phyloP scores from a whole-genome alignment of 2,888 invertebrate species.

The Agriotes lineatus region DNA sequence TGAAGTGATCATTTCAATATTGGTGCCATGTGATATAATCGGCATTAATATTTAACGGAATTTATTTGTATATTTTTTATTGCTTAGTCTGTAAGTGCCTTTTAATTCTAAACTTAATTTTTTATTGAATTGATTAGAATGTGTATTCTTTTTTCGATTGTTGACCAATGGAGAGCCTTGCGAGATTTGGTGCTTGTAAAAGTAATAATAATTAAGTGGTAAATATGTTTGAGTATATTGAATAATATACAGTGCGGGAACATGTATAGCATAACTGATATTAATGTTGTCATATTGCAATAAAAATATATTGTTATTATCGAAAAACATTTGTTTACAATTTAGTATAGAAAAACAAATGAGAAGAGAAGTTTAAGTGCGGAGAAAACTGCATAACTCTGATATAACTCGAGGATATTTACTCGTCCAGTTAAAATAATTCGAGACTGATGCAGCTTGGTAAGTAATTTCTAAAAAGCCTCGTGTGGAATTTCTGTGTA shows the following conservation, averaged over 20 bases:
- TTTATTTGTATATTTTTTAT: constrained; percentile 55
- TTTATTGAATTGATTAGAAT: constrained; percentile 47
- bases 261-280: constrained; percentile 50
- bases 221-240: constrained; percentile 40
- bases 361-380: too few species aligned
- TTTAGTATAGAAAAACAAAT: too few species aligned
- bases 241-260: constrained; percentile 47
- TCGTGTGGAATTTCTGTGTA: too few species aligned
- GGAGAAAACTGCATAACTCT: too few species aligned
- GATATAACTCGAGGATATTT: too few species aligned
- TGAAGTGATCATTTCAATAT: constrained; percentile 49
- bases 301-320: constrained; percentile 45
- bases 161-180: constrained; percentile 48
- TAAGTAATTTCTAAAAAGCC: too few species aligned
- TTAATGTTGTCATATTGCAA: constrained; percentile 53
- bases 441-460: too few species aligned
- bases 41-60: constrained; percentile 57
- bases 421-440: too few species aligned
- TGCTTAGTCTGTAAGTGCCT: constrained; percentile 55
- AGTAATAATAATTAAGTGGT: constrained; percentile 35
- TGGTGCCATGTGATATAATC: constrained; percentile 61
- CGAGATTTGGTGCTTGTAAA: constrained; percentile 50
- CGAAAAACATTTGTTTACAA: too few species aligned
- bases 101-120: constrained; percentile 52
- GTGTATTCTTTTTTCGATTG: constrained; percentile 41